These are phyloP conservation scores for Vannuccia rotundouncinata DNA, from an alignment of 2,888 invertebrate species.

Conservation along the genomic window DNA sequence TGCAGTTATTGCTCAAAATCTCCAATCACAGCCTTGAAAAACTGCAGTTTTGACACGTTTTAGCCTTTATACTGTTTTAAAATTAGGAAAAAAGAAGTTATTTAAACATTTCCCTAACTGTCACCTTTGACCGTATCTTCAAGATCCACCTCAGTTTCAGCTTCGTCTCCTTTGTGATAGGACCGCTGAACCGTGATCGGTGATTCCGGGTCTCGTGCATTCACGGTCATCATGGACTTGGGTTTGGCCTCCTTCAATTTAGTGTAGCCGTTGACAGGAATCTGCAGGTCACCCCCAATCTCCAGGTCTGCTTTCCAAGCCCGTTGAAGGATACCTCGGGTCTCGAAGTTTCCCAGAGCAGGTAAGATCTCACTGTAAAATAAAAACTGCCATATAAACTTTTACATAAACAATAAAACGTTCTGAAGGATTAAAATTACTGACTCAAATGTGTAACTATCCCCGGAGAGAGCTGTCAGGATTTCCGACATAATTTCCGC, in stretches of 20 bases:
- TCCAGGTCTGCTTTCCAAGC: conserved; percentile 66
- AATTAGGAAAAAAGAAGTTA: too few species aligned
- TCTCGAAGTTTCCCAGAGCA: conserved; percentile 58
- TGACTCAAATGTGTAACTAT: not conserved
- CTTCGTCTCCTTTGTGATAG: conserved; percentile 50
- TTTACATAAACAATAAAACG: not conserved
- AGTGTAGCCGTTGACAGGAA: conserved; percentile 63
- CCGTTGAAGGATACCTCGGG: conserved; percentile 47
- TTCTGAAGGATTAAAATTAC: not conserved
- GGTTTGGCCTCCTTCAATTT: conserved; percentile 55
- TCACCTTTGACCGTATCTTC: conserved; percentile 61
- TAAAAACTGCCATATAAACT: not conserved
- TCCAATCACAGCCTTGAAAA: too few species aligned
- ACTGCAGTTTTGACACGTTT: too few species aligned
- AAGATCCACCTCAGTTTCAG: conserved; percentile 59
- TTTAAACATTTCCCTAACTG: too few species aligned
- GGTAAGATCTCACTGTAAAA: conserved; percentile 60
- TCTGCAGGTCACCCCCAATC: conserved; percentile 60
- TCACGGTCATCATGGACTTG: conserved; percentile 45
- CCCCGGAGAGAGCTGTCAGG: conserved; percentile 43
- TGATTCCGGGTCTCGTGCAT: conserved; percentile 14
- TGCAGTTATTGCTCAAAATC: too few species aligned
- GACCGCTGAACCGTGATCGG: not conserved
- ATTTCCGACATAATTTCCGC: conserved; percentile 50
- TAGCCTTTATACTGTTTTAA: too few species aligned